Evolutionary conservation across 1,140 invertebrate species (phyloP), one percentile per base, ranked within the genome.

Genomic region (Drosophila murphyi): DNA sequence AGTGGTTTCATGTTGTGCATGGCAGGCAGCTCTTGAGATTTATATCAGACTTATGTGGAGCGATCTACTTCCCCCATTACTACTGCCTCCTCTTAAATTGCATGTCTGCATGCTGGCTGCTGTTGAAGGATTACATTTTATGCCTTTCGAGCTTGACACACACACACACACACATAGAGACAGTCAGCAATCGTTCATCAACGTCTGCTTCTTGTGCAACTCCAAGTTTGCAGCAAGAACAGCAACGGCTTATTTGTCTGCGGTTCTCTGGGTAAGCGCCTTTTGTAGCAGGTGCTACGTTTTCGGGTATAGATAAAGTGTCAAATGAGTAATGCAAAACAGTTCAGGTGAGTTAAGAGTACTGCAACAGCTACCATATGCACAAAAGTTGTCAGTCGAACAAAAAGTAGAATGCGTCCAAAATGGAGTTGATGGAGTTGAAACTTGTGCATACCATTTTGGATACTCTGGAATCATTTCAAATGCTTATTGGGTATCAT

Each of bases 261-360:
- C 61, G 57, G 41, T 51, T 86, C 62, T 51, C 76, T 80, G 73
- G 50, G 37, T 28, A 20, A 29, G 43, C 32, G 28, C 5, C 51
- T 3, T n/a, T 4, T 34, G 48, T 39, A 60, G 69, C 74, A 72
- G 69, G 74, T 76, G 74, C 62, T 57, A 48, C 68, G 32, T n/a
- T 50, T 50, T 60, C 65, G 57, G 45, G 76, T 80, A 78, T 80
- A 89, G 85, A 43, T 20, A 88, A 78, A 88, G 83, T 88, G 83
- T 89, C 85, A 88, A 88, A 88, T 88, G 83, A 89, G 83, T 88
- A 88, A 89, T 88, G 83, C 85, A 89, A 85, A 89, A 55, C 50
- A 68, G 64, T 60, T 62, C 47, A 43, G 39, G 39, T n/a, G 5
- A 37, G 39, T 43, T 43, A n/a, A 43, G 2, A 43, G 39, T 3